A percentile compares a stretch with the other conserved stretches of the same genome.
Evolutionary conservation across 2,888 invertebrate species (phyloP).

Genomic region (Tupiocoris notatus): DNA sequence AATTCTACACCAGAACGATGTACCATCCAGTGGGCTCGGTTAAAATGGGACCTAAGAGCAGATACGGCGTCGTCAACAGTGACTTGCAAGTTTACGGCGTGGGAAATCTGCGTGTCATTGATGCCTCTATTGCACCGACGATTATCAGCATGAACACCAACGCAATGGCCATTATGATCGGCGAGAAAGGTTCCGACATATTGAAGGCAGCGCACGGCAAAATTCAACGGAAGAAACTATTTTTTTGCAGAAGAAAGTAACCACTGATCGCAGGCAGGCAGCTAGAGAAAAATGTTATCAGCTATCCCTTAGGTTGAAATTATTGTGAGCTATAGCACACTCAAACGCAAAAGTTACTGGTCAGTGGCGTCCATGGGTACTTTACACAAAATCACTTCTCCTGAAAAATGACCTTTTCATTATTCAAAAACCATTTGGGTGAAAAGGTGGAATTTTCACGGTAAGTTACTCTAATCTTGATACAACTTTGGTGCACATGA

Average conservation of each 20-base stretch:
- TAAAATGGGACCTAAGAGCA: conserved; percentile 68
- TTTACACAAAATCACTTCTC: too few species aligned
- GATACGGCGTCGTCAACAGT: conserved; percentile 63
- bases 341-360: too few species aligned
- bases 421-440: too few species aligned
- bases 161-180: conserved; percentile 69
- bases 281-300: too few species aligned
- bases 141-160: conserved; percentile 71
- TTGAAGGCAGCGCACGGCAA: conserved; percentile 55
- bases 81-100: conserved; percentile 60
- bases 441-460: too few species aligned
- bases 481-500: too few species aligned
- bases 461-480: too few species aligned
- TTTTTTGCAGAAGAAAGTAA: background rate
- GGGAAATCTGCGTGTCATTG: conserved; percentile 63
- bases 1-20: conserved; percentile 62
- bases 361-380: too few species aligned
- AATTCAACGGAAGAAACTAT: background rate
- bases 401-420: too few species aligned
- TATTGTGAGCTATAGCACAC: too few species aligned
- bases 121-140: conserved; percentile 67
- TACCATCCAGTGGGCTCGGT: conserved; percentile 69
- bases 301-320: too few species aligned
- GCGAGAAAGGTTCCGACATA: conserved; percentile 69
- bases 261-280: too few species aligned